Percentiles rank a stretch among this genome's conserved stretches.
These are phyloP conservation scores for Salvelinus sp. DNA, from an alignment of 2,113 vertebrate genomes.

Conservation along the genomic window DNA sequence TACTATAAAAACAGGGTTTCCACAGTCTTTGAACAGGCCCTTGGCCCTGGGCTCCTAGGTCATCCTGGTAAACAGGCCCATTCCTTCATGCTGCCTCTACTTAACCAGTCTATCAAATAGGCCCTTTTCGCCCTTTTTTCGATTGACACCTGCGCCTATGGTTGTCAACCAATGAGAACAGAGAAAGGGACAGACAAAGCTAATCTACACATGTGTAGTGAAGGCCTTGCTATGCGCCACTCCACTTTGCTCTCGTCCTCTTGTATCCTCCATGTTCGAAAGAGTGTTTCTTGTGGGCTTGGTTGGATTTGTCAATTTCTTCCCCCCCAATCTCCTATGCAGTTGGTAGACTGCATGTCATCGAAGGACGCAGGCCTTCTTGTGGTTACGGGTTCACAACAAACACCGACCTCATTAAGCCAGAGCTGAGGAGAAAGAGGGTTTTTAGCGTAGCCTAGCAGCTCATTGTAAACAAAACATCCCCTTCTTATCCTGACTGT, in stretches of 20 bases:
- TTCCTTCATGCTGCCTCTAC: no score
- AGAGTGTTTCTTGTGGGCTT: not conserved
- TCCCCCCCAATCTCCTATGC: not conserved
- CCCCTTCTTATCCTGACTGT: slow-evolving; percentile 47
- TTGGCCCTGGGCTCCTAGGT: slow-evolving; percentile 54
- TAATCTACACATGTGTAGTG: not conserved
- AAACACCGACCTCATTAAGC: slow-evolving; percentile 47
- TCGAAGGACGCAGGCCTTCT: not conserved
- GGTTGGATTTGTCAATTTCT: not conserved
- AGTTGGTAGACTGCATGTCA: not conserved
- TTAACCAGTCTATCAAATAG: slow-evolving; percentile 16
- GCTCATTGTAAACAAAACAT: slow-evolving; percentile 58
- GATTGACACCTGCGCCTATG: not conserved
- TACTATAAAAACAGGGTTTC: slow-evolving; percentile 40
- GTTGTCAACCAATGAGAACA: not conserved
- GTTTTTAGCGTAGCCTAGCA: slow-evolving; percentile 10
- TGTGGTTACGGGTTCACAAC: not conserved
- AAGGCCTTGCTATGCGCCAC: no score
- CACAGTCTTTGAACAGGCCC: slow-evolving; percentile 58
- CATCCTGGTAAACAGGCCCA: no score
- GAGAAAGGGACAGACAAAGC: not conserved
- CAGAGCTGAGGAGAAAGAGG: slow-evolving; percentile 38
- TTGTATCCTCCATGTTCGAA: no score
- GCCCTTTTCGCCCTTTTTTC: not conserved
- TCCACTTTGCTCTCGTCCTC: no score